Conservation (phyloP, 2,888 invertebrate species). For the Eupelmus urozonus region DNA sequence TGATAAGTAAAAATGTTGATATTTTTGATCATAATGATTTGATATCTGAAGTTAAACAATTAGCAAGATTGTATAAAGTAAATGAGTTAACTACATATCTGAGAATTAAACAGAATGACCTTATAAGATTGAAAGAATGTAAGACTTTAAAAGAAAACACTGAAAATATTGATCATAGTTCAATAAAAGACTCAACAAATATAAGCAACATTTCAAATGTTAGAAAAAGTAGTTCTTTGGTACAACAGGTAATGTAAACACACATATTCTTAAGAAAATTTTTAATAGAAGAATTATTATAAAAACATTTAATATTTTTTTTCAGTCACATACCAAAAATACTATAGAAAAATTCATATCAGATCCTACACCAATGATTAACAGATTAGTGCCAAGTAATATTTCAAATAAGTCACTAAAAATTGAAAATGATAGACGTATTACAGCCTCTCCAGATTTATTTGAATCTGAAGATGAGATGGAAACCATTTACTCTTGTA, state of each 20-base stretch:
- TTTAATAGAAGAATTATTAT: background rate
- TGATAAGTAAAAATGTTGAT: slow-evolving; percentile 64
- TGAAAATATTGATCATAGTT: background rate
- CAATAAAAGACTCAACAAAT: background rate
- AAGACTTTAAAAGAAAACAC: background rate
- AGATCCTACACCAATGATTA: slow-evolving; percentile 4
- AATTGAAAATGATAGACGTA: slow-evolving; percentile 21
- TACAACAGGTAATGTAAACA: too few species aligned
- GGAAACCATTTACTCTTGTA: background rate
- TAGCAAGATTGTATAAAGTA: slow-evolving; percentile 71
- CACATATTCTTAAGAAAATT: too few species aligned
- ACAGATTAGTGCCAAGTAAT: background rate
- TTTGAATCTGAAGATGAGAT: slow-evolving; percentile 61
- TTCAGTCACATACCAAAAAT: slow-evolving; percentile 10
- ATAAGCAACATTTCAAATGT: background rate
- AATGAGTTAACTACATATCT: slow-evolving; percentile 69
- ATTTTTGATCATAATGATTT: slow-evolving; percentile 62
- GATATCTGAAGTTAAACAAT: slow-evolving; percentile 62
- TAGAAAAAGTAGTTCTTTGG: too few species aligned
- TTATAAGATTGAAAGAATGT: slow-evolving; percentile 12
- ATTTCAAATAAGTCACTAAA: slow-evolving; percentile 1
- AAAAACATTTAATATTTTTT: slow-evolving; percentile 12
- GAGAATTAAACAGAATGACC: slow-evolving; percentile 54
- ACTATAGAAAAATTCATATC: background rate
- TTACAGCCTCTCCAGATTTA: slow-evolving; percentile 64